These are phyloP conservation scores for Liopterus haemorrhoidalis DNA, from an alignment of 2,888 invertebrate genomes.

Conservation along the genomic window DNA sequence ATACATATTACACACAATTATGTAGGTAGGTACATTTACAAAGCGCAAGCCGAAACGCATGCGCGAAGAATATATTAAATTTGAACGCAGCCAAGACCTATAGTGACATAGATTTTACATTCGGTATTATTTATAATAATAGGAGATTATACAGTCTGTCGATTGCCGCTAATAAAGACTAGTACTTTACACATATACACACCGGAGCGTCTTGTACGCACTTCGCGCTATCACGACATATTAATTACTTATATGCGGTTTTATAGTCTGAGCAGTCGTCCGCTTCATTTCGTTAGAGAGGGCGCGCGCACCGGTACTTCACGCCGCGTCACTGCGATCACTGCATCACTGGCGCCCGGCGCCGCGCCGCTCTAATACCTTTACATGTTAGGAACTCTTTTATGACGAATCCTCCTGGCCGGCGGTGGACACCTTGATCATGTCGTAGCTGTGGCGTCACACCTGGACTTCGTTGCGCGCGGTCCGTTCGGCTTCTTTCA, in stretches of 20 bases:
- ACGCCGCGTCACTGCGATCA: slow-evolving; percentile 6
- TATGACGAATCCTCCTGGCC: slow-evolving; percentile 10
- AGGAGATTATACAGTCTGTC: slow-evolving; percentile 25
- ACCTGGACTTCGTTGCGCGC: slow-evolving; percentile 53
- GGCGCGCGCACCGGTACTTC: not conserved
- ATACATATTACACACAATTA: slow-evolving; percentile 24
- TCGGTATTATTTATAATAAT: slow-evolving; percentile 36
- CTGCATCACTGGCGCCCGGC: not conserved
- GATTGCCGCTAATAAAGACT: slow-evolving; percentile 35
- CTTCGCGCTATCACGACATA: not conserved
- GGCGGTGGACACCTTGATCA: slow-evolving; percentile 14
- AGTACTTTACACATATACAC: slow-evolving; percentile 40
- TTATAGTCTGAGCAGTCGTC: not conserved
- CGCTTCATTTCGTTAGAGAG: not conserved
- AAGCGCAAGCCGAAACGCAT: slow-evolving; percentile 23
- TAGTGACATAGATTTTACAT: slow-evolving; percentile 29
- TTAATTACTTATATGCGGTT: not conserved
- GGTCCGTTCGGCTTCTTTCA: slow-evolving; percentile 39
- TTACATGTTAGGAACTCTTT: slow-evolving; percentile 43
- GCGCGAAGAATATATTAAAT: slow-evolving; percentile 22
- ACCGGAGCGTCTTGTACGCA: slow-evolving; percentile 7
- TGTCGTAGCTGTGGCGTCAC: slow-evolving; percentile 59
- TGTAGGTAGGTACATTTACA: slow-evolving; percentile 23
- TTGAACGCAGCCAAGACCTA: slow-evolving; percentile 19
- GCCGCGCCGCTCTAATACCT: not conserved